These are phyloP conservation scores for Caenorhabditis sp. DNA, from an alignment of 2,888 invertebrate genomes.

Conservation along the genomic window DNA sequence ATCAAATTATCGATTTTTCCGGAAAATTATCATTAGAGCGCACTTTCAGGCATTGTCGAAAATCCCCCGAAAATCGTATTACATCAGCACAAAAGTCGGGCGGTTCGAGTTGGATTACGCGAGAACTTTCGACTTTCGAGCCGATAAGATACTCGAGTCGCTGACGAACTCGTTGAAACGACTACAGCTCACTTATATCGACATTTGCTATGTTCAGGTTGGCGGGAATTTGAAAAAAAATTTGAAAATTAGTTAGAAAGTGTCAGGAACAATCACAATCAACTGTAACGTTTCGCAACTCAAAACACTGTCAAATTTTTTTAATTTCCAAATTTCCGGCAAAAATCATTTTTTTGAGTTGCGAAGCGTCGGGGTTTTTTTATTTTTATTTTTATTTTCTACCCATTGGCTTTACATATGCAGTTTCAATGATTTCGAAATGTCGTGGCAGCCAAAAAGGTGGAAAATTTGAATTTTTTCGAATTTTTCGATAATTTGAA, in stretches of 20 bases:
- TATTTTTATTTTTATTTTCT: too few relatives aligned
- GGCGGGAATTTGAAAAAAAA: background rate
- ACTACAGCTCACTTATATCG: conserved; percentile 90
- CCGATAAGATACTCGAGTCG: conserved; percentile 88
- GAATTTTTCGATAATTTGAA: too few relatives aligned
- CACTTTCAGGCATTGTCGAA: conserved; percentile 87
- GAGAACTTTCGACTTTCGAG: conserved; percentile 92
- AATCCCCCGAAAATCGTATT: conserved; percentile 91
- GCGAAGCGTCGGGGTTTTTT: too few relatives aligned
- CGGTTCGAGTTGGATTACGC: conserved; percentile 88
- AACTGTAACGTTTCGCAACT: too few relatives aligned
- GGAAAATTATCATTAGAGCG: conserved; percentile 24
- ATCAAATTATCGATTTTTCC: conserved; percentile 7
- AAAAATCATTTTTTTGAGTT: too few relatives aligned
- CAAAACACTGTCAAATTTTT: too few relatives aligned
- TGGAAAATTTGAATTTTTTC: too few relatives aligned
- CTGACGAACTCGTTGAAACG: conserved; percentile 89
- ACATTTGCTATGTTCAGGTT: conserved; percentile 90
- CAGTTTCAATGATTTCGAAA: too few relatives aligned
- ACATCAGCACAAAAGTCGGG: conserved; percentile 92
- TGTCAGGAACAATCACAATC: too few relatives aligned
- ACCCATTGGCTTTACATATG: too few relatives aligned
- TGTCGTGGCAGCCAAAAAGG: too few relatives aligned
- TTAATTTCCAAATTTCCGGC: too few relatives aligned
- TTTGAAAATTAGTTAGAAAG: background rate